These are phyloP conservation scores for Aulostomus chinensis DNA, from an alignment of 2,797 vertebrate species.

Conservation along the genomic window DNA sequence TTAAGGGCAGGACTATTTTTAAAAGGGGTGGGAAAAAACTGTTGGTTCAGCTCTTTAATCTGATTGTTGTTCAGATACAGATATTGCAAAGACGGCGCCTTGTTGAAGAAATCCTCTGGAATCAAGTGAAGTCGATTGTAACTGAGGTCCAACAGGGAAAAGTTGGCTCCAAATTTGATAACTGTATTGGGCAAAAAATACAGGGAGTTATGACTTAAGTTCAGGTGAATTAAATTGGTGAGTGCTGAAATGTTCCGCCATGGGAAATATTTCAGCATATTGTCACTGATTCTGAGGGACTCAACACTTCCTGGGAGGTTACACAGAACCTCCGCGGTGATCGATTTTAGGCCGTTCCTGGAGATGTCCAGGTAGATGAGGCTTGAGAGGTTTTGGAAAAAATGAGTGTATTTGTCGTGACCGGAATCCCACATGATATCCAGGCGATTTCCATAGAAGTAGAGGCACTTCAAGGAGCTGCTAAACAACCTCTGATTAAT, in stretches of 20 bases:
- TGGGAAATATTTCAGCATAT: slow-evolving; percentile 75
- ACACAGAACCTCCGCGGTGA: slow-evolving; percentile 60
- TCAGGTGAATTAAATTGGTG: slow-evolving; percentile 64
- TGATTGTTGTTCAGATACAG: slow-evolving; percentile 78
- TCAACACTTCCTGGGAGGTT: slow-evolving; percentile 71
- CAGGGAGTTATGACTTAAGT: slow-evolving; percentile 79
- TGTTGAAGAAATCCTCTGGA: slow-evolving; percentile 76
- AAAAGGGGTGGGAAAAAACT: slow-evolving; percentile 64
- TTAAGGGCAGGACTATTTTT: slow-evolving; percentile 54
- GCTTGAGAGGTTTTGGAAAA: slow-evolving; percentile 78
- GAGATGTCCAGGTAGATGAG: slow-evolving; percentile 81
- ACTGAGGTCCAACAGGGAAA: slow-evolving; percentile 81
- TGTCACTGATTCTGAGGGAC: slow-evolving; percentile 68
- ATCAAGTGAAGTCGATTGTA: slow-evolving; percentile 75
- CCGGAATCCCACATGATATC: slow-evolving; percentile 78
- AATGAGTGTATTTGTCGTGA: slow-evolving; percentile 68
- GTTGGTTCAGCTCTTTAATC: slow-evolving; percentile 71
- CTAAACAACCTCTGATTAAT: slow-evolving; percentile 72
- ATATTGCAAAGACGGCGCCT: slow-evolving; percentile 38
- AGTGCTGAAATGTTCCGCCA: slow-evolving; percentile 77
- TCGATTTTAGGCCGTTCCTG: slow-evolving; percentile 64
- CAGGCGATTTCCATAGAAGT: slow-evolving; percentile 79
- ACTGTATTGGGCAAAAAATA: slow-evolving; percentile 47
- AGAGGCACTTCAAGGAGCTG: slow-evolving; percentile 75
- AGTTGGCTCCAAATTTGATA: slow-evolving; percentile 55